A percentile compares a stretch with the other conserved stretches of the same genome.
These are phyloP conservation scores for Orestias chungarensis DNA, from an alignment of 2,797 vertebrate species.

Conservation along the genomic window DNA sequence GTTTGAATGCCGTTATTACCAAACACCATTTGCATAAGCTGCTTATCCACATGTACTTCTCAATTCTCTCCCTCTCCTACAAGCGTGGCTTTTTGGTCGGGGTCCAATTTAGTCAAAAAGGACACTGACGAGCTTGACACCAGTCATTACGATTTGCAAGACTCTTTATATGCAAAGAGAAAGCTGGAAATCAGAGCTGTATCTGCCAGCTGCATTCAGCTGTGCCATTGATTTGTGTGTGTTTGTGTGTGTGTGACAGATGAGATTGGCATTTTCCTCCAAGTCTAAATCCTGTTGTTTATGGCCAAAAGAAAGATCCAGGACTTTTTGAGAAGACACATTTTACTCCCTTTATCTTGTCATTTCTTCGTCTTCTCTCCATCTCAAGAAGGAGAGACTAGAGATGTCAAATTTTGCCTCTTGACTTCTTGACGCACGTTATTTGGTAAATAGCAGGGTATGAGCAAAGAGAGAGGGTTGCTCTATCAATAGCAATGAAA, in stretches of 20 bases:
- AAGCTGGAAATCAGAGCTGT: constrained; percentile 51
- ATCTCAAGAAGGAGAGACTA: constrained; percentile 49
- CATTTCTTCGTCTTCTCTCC: constrained; percentile 58
- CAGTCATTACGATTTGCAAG: constrained; percentile 33
- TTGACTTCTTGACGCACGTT: constrained; percentile 55
- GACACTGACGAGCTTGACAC: constrained; percentile 36
- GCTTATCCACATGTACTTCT: constrained; percentile 65
- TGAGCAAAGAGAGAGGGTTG: constrained; percentile 48
- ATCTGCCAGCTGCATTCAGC: constrained; percentile 41
- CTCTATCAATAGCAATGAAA: constrained; percentile 37
- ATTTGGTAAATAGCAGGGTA: constrained; percentile 57
- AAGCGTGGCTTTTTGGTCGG: constrained; percentile 32
- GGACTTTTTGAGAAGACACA: constrained; percentile 44
- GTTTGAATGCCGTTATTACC: constrained; percentile 68
- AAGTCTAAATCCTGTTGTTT: constrained; percentile 59
- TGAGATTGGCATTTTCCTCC: constrained; percentile 33
- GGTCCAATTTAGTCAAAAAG: constrained; percentile 58
- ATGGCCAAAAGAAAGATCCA: constrained; percentile 20
- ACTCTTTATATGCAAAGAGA: constrained; percentile 42
- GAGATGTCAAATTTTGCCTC: constrained; percentile 64
- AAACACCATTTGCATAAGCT: constrained; percentile 74
- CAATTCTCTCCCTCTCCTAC: constrained; percentile 50
- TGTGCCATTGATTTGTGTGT: constrained; percentile 2
- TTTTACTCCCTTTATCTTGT: constrained; percentile 50
- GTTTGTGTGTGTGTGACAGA: constrained; percentile 18